Base-by-base conservation (phyloP, 2,797 vertebrate genomes). In the Potorous gilbertii region DNA sequence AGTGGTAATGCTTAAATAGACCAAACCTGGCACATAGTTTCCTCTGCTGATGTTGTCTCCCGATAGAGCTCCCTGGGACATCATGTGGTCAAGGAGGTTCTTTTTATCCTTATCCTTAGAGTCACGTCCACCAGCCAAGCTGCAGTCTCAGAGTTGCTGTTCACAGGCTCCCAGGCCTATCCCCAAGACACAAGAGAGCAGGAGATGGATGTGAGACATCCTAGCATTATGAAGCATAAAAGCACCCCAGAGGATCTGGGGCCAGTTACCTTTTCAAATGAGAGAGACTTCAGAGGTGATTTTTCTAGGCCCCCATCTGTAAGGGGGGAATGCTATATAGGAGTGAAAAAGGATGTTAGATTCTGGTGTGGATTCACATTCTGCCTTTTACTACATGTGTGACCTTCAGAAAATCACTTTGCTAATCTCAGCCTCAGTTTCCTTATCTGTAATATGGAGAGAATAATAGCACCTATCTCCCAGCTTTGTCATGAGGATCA, bases 91-190 rank as follows among this genome's bases (percentile, higher is more conserved):
- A 34, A 12, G 40, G 40, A 21, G 66, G n/a, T 9, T 81, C n/a
- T 8, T 81, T 46, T 74, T 18, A 40, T 40, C n/a, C 16, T 74
- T 18, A 21, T 40, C 66, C 18, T 74, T 24, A 46, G n/a, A n/a
- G n/a, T 12, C 40, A 34, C 4, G 18, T 5, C 62, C 6, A 5
- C 4, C 1, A 1, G n/a, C n/a, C 34, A 40, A n/a, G n/a, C 8
- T 40, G 18, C 5, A 40, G 62, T 34, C 34, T 5, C 28, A 3
- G 31, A 13, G 31, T 66, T 34, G 31, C 5, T 10, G 11, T 81
- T 81, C 66, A 21, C 18, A 81, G 66, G 13, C 66, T n/a, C 18
- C 40, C n/a, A 40, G n/a, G 21, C 8, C 16, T 40, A 8, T 81
- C n/a, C 18, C 24, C 66, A 40, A 46, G 18, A 8, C n/a, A 46